A percentile compares a stretch with the other conserved stretches of the same genome.
phyloP scores from a whole-genome alignment of 2,113 vertebrate genomes.

The Bos indicus region DNA sequence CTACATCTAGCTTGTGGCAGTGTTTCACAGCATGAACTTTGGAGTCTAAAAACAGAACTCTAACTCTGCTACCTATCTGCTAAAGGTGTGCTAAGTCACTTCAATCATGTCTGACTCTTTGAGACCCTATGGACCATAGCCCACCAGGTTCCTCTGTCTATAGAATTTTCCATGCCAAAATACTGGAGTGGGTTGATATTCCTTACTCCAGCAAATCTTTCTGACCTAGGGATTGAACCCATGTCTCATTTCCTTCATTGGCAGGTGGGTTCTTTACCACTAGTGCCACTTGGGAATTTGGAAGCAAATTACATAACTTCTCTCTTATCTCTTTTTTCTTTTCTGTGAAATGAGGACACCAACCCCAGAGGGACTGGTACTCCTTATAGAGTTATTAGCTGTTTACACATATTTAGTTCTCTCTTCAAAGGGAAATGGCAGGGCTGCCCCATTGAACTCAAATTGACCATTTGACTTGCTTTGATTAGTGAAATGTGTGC shows the following conservation, averaged over 20 bases:
- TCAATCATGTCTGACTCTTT: neutral
- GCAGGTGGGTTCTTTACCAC: neutral
- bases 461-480: neutral
- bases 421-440: neutral
- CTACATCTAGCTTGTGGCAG: neutral
- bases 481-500: neutral
- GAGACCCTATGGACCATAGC: neutral
- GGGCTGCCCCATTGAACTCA: neutral
- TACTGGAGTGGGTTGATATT: neutral
- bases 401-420: neutral
- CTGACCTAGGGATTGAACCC: neutral
- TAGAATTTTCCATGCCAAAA: neutral
- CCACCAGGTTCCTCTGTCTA: neutral
- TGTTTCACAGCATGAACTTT: neutral
- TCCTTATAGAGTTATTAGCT: neutral
- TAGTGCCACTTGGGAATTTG: neutral
- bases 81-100: neutral
- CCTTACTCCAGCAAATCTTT: neutral
- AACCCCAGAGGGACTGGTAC: neutral
- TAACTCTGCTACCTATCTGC: neutral
- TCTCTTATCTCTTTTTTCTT: neutral
- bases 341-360: neutral
- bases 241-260: neutral
- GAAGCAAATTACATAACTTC: neutral
- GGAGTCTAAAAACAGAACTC: neutral